A percentile compares a stretch with the other conserved stretches of the same genome.
Evolutionary conservation across 2,113 vertebrate genomes (phyloP).

Genomic region (Phaethon lepturus): DNA sequence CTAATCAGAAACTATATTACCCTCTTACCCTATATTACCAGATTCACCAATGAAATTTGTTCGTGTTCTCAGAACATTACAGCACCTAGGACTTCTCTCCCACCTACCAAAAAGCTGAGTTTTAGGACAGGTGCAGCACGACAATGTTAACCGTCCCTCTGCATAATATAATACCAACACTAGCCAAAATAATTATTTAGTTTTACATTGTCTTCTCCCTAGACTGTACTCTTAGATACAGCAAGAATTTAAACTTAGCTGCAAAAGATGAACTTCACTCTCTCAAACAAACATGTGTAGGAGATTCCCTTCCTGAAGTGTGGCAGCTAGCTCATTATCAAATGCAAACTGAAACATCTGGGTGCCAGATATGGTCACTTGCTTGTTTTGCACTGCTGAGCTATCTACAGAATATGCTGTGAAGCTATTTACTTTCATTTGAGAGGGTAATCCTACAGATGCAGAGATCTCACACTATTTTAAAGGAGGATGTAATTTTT

Average conservation of each 20-base stretch:
- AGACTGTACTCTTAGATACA: not conserved
- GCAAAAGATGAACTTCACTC: not conserved
- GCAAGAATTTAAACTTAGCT: not conserved
- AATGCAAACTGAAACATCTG: conserved; percentile 59
- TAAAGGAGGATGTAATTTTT: not conserved
- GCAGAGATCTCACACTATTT: not conserved
- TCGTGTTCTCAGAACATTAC: not conserved
- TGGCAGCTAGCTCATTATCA: conserved; percentile 31
- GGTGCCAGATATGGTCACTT: conserved; percentile 32
- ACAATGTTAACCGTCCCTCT: not conserved
- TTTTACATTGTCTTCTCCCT: not conserved
- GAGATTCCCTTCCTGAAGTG: conserved; percentile 27
- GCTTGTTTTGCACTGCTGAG: not conserved
- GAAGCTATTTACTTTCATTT: not conserved
- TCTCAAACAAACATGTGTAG: conserved; percentile 4
- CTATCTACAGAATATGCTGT: not conserved
- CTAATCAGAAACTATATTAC: not conserved
- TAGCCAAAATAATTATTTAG: not conserved
- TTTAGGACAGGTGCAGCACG: not conserved
- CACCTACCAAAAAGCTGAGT: not conserved
- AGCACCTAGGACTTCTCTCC: not conserved
- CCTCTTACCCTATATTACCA: not conserved
- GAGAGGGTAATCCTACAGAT: not conserved
- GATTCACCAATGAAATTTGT: not conserved
- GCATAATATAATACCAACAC: not conserved